These are phyloP conservation scores for Enoplosus armatus DNA, from an alignment of 2,797 vertebrate species.

Conservation along the genomic window DNA sequence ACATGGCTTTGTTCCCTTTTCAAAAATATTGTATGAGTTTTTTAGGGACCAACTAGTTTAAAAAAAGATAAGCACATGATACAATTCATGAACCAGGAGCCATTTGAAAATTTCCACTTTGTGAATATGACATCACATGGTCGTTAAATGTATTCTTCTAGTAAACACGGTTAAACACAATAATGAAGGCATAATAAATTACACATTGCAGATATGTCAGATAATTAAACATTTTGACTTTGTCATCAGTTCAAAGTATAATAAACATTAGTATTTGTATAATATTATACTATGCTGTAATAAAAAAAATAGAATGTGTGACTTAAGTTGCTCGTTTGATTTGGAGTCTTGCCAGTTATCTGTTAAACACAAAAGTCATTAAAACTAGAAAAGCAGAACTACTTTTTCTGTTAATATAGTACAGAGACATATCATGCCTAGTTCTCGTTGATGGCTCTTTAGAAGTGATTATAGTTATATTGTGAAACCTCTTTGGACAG, in stretches of 20 bases:
- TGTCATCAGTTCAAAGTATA: not conserved
- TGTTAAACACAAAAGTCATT: not conserved
- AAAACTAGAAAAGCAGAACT: slow-evolving; percentile 15
- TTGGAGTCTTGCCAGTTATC: no score
- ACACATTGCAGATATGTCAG: not conserved
- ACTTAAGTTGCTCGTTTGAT: not conserved
- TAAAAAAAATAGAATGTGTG: not conserved
- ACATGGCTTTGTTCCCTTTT: slow-evolving; percentile 7
- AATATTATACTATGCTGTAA: not conserved
- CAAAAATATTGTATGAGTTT: not conserved
- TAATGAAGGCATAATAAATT: not conserved
- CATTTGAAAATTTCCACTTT: not conserved
- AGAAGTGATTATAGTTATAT: not conserved
- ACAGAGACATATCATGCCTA: not conserved
- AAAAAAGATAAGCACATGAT: not conserved
- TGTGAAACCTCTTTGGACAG: not conserved
- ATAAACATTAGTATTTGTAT: not conserved
- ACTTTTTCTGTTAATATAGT: not conserved
- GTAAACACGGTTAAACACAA: not conserved
- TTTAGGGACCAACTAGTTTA: not conserved
- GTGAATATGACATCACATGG: not conserved
- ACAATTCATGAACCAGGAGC: not conserved
- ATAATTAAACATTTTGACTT: not conserved
- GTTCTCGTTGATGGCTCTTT: not conserved
- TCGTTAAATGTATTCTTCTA: not conserved